phyloP scores from a whole-genome alignment of 2,888 invertebrate species.

The Stratiomys singularior region DNA sequence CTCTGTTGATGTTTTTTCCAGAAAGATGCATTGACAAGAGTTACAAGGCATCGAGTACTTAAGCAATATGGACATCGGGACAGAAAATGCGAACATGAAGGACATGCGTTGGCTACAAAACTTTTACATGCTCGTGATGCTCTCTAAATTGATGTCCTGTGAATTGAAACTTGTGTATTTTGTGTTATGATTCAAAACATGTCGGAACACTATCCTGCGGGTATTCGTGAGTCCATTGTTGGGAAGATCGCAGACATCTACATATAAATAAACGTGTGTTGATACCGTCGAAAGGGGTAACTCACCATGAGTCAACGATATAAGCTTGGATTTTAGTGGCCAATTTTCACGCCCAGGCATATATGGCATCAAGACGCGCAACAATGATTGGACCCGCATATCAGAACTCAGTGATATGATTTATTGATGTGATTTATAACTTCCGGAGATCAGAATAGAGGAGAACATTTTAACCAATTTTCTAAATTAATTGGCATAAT shows the following conservation, averaged over 20 bases:
- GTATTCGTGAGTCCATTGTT: constrained; percentile 12
- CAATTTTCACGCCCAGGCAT: constrained; percentile 36
- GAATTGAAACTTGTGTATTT: constrained; percentile 18
- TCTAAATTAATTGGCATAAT: no score
- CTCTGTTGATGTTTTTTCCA: constrained; percentile 47
- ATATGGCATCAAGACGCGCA: constrained; percentile 26
- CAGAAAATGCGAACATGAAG: background rate
- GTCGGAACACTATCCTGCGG: constrained; percentile 41
- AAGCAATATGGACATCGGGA: constrained; percentile 26
- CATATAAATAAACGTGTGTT: background rate
- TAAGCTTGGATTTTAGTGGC: constrained; percentile 34
- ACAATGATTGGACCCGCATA: constrained; percentile 44
- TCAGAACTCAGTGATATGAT: constrained; percentile 40
- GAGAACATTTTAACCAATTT: no score
- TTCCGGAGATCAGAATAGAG: constrained; percentile 42
- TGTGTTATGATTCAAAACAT: constrained; percentile 27
- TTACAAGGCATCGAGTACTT: constrained; percentile 27
- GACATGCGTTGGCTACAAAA: constrained; percentile 26
- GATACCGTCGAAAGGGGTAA: constrained; percentile 23
- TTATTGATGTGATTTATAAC: constrained; percentile 47
- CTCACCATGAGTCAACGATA: constrained; percentile 10
- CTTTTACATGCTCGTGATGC: constrained; percentile 29
- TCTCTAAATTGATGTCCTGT: constrained; percentile 27
- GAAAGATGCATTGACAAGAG: constrained; percentile 48
- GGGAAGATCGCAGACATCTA: background rate